Percentiles rank a stretch among this genome's conserved stretches.
phyloP scores from a whole-genome alignment of 2,113 vertebrate genomes.

The Petromus typicus region DNA sequence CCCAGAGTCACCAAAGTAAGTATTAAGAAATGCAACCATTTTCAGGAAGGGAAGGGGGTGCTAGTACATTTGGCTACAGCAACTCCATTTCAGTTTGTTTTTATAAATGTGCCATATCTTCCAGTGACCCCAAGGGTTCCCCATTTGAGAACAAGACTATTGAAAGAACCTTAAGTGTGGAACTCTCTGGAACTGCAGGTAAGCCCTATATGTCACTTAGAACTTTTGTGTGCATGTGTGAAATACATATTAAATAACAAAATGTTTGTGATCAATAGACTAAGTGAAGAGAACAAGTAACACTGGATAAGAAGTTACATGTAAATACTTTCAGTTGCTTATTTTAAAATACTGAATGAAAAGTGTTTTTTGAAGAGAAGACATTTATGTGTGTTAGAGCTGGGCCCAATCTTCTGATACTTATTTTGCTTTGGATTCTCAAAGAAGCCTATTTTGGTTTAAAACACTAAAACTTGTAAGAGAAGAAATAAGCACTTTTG shows the following conservation, averaged over 20 bases:
- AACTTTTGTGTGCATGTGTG: slow-evolving; percentile 39
- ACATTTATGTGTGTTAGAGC: not conserved
- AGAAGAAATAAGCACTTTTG: slow-evolving; percentile 3
- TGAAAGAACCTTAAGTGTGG: slow-evolving; percentile 99
- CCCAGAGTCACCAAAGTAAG: slow-evolving; percentile 99
- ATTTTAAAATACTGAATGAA: not conserved
- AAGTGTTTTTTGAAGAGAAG: not conserved
- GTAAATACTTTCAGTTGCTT: slow-evolving; percentile 35
- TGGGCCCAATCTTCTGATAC: not conserved
- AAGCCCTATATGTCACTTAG: slow-evolving; percentile 82
- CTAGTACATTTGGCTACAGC: slow-evolving; percentile 94
- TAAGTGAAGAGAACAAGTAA: not conserved
- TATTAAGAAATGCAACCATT: slow-evolving; percentile 94
- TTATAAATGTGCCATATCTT: slow-evolving; percentile 96
- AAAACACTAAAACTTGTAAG: not conserved
- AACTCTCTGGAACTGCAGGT: slow-evolving; percentile 99
- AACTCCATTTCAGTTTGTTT: slow-evolving; percentile 91
- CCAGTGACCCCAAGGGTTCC: slow-evolving; percentile 99
- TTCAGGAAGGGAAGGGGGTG: slow-evolving; percentile 93
- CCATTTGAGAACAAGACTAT: slow-evolving; percentile 99
- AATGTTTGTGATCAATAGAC: slow-evolving; percentile 46
- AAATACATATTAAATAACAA: not conserved
- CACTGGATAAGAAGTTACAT: not conserved
- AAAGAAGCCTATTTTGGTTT: not conserved
- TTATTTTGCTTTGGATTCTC: not conserved